phyloP scores from a whole-genome alignment of 2,888 invertebrate genomes.

The Hypselothyrea guttata region DNA sequence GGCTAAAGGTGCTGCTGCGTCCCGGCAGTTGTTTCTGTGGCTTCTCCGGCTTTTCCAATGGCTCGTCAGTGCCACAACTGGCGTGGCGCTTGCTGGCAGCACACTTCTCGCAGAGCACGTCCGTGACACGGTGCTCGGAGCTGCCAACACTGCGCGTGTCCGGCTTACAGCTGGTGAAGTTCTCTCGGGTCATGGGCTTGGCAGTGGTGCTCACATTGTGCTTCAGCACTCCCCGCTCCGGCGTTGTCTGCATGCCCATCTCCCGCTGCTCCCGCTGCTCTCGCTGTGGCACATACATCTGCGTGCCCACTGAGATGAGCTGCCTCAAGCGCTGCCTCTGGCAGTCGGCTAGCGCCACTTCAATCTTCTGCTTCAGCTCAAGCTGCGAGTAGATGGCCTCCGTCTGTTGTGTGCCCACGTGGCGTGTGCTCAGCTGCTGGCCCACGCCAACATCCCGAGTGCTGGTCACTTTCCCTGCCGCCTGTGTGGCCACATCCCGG shows the following conservation, averaged over 20 bases:
- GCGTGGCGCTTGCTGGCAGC: constrained; percentile 83
- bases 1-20: constrained; percentile 85
- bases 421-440: constrained; percentile 41
- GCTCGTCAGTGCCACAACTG: constrained; percentile 84
- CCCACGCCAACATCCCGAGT: constrained; percentile 85
- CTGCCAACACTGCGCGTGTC: constrained; percentile 83
- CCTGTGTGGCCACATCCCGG: constrained; percentile 87
- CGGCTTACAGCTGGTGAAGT: constrained; percentile 77
- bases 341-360: constrained; percentile 61
- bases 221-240: constrained; percentile 65
- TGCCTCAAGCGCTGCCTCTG: constrained; percentile 59
- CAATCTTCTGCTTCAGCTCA: constrained; percentile 75
- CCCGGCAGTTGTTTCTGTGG: constrained; percentile 61
- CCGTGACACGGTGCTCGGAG: constrained; percentile 83
- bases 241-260: constrained; percentile 67
- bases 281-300: constrained; percentile 75
- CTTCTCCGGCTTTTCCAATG: constrained; percentile 33
- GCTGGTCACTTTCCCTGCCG: constrained; percentile 83
- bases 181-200: constrained; percentile 75
- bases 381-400: constrained; percentile 79
- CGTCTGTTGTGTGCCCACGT: constrained; percentile 67
- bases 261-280: constrained; percentile 68
- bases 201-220: constrained; percentile 71
- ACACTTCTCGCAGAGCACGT: constrained; percentile 84
- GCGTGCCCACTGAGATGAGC: constrained; percentile 80